These are phyloP conservation scores for Xiphophorus couchianus DNA, from an alignment of 2,113 vertebrate genomes.

Conservation along the genomic window DNA sequence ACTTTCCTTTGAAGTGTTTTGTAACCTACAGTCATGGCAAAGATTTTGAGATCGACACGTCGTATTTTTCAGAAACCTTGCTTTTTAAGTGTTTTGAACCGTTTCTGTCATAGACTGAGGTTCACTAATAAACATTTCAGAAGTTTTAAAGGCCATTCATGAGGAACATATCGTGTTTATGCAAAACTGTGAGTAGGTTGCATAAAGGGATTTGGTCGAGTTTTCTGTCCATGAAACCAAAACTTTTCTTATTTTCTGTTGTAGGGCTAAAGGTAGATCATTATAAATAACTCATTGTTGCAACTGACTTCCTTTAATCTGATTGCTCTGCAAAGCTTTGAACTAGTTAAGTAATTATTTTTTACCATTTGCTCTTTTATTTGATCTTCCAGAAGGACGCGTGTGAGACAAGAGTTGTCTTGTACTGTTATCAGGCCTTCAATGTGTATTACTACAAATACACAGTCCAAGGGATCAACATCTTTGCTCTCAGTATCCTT, in stretches of 20 bases:
- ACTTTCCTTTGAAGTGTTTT: neutral
- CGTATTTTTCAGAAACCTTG: neutral
- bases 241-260: neutral
- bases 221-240: no score
- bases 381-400: constrained; percentile 52
- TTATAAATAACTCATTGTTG: neutral
- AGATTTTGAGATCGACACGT: neutral
- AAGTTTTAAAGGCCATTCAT: neutral
- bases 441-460: constrained; percentile 89
- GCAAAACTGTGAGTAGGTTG: neutral
- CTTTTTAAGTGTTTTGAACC: neutral
- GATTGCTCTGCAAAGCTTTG: neutral
- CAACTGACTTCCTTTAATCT: neutral
- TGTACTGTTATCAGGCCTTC: constrained; percentile 81
- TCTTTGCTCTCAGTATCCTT: constrained; percentile 88
- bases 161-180: neutral
- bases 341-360: neutral
- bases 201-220: neutral
- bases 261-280: no score
- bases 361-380: neutral
- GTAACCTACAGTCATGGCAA: neutral
- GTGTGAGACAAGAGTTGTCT: constrained; percentile 69
- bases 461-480: constrained; percentile 79
- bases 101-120: neutral
- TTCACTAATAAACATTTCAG: neutral